Evolutionary conservation across 2,113 vertebrate genomes (phyloP).

Genomic region (Pipa parva): DNA sequence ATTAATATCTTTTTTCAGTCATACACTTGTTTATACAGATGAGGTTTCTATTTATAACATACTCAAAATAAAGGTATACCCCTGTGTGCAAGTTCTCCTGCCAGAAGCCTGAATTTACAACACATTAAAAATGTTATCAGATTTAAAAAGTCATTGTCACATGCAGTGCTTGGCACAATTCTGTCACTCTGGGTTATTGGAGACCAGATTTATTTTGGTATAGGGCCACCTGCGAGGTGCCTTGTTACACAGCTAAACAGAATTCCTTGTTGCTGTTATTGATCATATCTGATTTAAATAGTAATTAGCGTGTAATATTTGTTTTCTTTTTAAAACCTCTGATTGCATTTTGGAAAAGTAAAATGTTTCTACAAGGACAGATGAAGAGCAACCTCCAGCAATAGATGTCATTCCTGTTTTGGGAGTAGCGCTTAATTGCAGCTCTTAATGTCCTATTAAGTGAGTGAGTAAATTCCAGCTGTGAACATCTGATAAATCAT

Average conservation of each 20-base stretch:
- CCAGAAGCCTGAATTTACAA: conserved; percentile 21
- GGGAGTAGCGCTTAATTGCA: conserved; percentile 40
- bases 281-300: background rate
- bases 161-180: conserved; percentile 22
- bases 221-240: conserved; percentile 13
- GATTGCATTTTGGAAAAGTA: conserved; percentile 2
- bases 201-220: conserved; percentile 23
- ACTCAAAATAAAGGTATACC: background rate
- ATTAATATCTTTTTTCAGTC: too few relatives aligned
- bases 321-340: background rate
- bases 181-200: conserved; percentile 26
- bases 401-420: conserved; percentile 37
- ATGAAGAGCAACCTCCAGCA: conserved; percentile 37
- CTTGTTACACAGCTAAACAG: conserved; percentile 17
- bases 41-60: background rate
- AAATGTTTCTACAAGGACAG: conserved; percentile 30
- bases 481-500: conserved; percentile 40
- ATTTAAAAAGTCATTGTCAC: conserved; percentile 35
- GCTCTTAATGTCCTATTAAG: conserved; percentile 44
- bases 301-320: background rate
- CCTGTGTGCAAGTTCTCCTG: conserved; percentile 10
- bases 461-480: conserved; percentile 43
- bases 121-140: conserved; percentile 37
- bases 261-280: background rate
- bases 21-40: too few relatives aligned